These are phyloP conservation scores for Harpagoxenus sublaevis DNA, from an alignment of 2,888 invertebrate species.

Conservation along the genomic window DNA sequence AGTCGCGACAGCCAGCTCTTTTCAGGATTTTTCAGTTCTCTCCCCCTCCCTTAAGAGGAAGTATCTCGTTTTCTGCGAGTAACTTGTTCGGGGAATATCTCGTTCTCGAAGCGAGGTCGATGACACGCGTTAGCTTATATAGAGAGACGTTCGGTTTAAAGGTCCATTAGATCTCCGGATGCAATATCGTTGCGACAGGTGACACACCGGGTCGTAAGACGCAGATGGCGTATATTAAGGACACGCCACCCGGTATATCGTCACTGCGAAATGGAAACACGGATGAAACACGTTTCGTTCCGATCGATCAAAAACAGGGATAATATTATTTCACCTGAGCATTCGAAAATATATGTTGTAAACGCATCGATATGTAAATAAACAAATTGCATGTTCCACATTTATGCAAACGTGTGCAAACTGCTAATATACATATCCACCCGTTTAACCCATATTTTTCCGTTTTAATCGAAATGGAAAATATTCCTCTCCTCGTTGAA, in stretches of 20 bases:
- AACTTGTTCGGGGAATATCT: slow-evolving; percentile 44
- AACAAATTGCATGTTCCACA: slow-evolving; percentile 22
- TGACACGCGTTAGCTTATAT: slow-evolving; percentile 63
- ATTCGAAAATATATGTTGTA: neutral
- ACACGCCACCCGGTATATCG: slow-evolving; percentile 66
- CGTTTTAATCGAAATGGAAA: neutral
- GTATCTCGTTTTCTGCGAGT: slow-evolving; percentile 27
- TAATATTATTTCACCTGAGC: slow-evolving; percentile 43
- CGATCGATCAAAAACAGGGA: slow-evolving; percentile 61
- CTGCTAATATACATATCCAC: neutral
- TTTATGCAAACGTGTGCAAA: neutral
- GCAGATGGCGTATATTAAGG: slow-evolving; percentile 81
- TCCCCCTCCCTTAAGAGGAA: neutral
- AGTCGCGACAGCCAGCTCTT: neutral
- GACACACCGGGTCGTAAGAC: slow-evolving; percentile 79
- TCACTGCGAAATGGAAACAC: slow-evolving; percentile 62
- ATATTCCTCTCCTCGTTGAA: neutral
- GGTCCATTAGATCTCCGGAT: slow-evolving; percentile 78
- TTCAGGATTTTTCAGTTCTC: neutral
- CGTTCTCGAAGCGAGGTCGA: slow-evolving; percentile 40
- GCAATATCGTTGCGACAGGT: slow-evolving; percentile 79
- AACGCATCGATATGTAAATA: slow-evolving; percentile 23
- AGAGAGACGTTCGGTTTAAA: slow-evolving; percentile 75
- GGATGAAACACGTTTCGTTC: slow-evolving; percentile 62
- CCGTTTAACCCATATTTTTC: slow-evolving; percentile 13